phyloP scores from a whole-genome alignment of 1,140 invertebrate species.

The Drosophila sturtevanti region DNA sequence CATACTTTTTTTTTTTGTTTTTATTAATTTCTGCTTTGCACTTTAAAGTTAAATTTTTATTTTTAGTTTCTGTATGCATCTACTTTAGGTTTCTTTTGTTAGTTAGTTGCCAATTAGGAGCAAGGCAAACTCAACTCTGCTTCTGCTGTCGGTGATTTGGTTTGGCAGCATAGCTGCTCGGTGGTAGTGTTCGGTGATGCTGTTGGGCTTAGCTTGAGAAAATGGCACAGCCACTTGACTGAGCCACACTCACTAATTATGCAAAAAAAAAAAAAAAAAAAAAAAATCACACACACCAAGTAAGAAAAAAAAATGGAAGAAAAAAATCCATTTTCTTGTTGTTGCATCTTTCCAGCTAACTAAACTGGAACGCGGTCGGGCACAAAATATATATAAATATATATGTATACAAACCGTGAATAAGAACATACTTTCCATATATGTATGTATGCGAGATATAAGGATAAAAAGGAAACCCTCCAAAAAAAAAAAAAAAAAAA shows the following conservation, averaged over 20 bases:
- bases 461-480: conserved; percentile 19
- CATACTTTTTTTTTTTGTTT: no score
- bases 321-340: conserved; percentile 41
- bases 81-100: conserved; percentile 37
- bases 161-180: conserved; percentile 13
- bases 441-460: background rate
- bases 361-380: conserved; percentile 65
- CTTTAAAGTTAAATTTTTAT: conserved; percentile 40
- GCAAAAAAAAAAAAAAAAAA: conserved; percentile 40
- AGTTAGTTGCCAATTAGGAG: conserved; percentile 59
- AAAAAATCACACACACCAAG: background rate
- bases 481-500: conserved; percentile 45
- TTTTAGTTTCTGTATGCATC: background rate
- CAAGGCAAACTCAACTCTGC: conserved; percentile 46
- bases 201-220: conserved; percentile 60
- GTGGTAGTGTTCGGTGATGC: conserved; percentile 31
- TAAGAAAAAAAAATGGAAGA: background rate
- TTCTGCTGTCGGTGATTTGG: background rate
- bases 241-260: conserved; percentile 75
- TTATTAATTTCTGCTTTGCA: no score
- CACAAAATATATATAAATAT: conserved; percentile 27
- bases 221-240: conserved; percentile 77
- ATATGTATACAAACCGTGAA: background rate
- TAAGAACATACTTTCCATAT: background rate
- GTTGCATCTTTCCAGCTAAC: conserved; percentile 45